Percentiles rank a stretch among this genome's conserved stretches.
Conservation (phyloP, 2,888 invertebrate species). For the Drosophila limbata region DNA sequence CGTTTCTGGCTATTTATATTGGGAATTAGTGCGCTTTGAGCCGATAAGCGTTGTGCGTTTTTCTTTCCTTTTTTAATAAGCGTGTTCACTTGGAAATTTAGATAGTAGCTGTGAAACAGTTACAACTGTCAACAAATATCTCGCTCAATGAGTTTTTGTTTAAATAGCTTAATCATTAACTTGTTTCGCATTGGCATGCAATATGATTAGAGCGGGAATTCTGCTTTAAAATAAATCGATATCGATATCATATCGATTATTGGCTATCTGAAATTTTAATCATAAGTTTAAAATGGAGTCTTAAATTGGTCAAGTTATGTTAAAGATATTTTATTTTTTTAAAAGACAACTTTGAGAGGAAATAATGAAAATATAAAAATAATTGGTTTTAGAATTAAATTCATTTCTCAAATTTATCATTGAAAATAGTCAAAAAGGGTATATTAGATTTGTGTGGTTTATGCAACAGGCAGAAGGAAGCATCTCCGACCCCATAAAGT, state of each 20-base stretch:
- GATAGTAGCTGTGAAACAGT: conserved; percentile 60
- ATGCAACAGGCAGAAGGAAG: no score
- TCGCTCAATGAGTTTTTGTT: conserved; percentile 13
- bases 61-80: conserved; percentile 76
- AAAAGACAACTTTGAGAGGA: no score
- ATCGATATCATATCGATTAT: conserved; percentile 10
- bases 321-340: no score
- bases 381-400: no score
- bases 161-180: conserved; percentile 19
- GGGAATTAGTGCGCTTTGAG: conserved; percentile 78
- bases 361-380: no score
- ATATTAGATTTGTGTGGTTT: no score
- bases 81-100: conserved; percentile 74
- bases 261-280: background rate
- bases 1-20: conserved; percentile 68
- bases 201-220: background rate
- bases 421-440: no score
- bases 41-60: conserved; percentile 68
- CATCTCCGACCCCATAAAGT: no score
- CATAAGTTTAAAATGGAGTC: no score
- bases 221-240: background rate
- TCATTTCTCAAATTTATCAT: no score
- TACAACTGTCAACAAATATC: conserved; percentile 47
- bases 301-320: no score
- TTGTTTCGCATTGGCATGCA: background rate